Base-by-base conservation (phyloP, 2,888 invertebrate genomes). In the Drosophila histrio region DNA sequence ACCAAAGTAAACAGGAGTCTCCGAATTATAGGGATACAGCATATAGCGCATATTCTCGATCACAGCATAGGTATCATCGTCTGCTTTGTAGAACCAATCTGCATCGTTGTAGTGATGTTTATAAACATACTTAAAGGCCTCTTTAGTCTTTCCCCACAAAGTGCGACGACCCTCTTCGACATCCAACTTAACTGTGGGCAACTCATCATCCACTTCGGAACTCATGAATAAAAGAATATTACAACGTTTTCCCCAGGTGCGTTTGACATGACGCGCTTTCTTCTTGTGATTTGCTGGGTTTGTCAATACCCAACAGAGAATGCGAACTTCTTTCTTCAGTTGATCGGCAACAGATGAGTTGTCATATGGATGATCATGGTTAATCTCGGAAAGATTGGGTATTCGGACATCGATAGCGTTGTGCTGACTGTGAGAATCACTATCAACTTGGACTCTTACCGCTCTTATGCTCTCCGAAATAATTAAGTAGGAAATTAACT, bases 301-400 rank as follows among this genome's bases (percentile, higher is more conserved):
- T 0, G 99, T 99, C 97, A 99, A 96, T 28, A 99, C 93, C 98
- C 98, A 99, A 90, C 98, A 99, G 1, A 99, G 93, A 74, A 99
- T 95, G 56, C 96, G 93, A 22, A 99, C 96, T 82, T 95, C 94
- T 73, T 94, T 93, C 5, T 94, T 93, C 71, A 98, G 91, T 71
- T 94, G 93, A 73, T 94, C 93, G 0, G 97, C 96, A 4, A 96
- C 87, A 0, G 93, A 90, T 13, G 56, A 44, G 17, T 66, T 46
- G 1, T 56, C 63, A 3, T 24, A 11, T 1, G 44, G 44, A 6
- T 63, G 63, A 7, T 66, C 30, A 15, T 39, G 65, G 2, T 19
- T 7, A 4, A 36, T 11, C 3, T 15, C n/a, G 1, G 2, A 7
- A 7, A 47, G 7, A 4, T 9, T 13, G 1, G 39, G 9, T 19